Percentiles rank a stretch among this genome's conserved stretches.
These are phyloP conservation scores for Mastacembelus armatus DNA, from an alignment of 2,797 vertebrate genomes.

Conservation along the genomic window DNA sequence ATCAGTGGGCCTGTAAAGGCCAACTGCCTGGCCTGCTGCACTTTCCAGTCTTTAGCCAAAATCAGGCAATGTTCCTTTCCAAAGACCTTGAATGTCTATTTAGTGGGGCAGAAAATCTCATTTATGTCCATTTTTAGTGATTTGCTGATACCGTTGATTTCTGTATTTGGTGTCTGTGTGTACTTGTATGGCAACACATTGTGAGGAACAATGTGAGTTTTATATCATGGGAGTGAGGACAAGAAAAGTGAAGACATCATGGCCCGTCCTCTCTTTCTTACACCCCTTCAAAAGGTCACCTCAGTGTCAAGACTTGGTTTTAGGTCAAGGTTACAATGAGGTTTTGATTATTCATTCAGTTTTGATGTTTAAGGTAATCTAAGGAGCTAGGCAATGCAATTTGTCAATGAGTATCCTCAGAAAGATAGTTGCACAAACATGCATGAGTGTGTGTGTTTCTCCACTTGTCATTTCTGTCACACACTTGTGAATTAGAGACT, in stretches of 20 bases:
- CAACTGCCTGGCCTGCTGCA: constrained; percentile 51
- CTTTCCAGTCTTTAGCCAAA: constrained; percentile 34
- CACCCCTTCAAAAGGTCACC: too few relatives aligned
- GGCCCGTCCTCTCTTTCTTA: too few relatives aligned
- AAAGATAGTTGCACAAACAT: not conserved
- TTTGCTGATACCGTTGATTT: constrained; percentile 44
- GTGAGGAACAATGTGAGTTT: constrained; percentile 1
- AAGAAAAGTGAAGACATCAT: too few relatives aligned
- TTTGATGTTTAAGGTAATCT: not conserved
- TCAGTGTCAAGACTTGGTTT: too few relatives aligned
- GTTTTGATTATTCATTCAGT: not conserved
- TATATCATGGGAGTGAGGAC: not conserved
- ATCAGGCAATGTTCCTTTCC: constrained; percentile 20
- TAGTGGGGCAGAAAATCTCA: constrained; percentile 55
- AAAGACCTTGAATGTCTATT: constrained; percentile 39
- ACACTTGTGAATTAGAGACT: constrained; percentile 66
- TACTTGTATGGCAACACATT: not conserved
- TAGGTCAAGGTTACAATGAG: not conserved
- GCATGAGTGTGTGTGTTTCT: constrained; percentile 23
- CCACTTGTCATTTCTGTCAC: constrained; percentile 67
- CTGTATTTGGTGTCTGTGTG: constrained; percentile 10
- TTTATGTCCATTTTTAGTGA: constrained; percentile 35
- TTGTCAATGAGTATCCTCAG: not conserved
- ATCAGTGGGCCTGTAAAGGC: constrained; percentile 66
- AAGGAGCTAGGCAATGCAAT: not conserved